These are phyloP conservation scores for Microcebus griseorufus DNA, from an alignment of 2,113 vertebrate species.

Conservation along the genomic window DNA sequence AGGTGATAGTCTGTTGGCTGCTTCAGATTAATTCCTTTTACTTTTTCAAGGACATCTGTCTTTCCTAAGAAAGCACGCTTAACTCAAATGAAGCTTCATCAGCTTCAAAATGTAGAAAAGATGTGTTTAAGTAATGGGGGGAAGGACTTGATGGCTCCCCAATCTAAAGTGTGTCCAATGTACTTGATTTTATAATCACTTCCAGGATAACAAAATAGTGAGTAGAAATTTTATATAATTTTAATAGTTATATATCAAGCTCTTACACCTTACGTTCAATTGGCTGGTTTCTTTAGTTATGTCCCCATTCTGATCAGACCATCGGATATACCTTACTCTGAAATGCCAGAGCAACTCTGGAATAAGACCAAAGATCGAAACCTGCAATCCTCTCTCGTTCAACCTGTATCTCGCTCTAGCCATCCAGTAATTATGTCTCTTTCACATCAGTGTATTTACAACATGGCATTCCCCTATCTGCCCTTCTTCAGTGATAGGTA, in stretches of 20 bases:
- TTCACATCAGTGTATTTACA: background rate
- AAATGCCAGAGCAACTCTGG: background rate
- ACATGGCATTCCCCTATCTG: background rate
- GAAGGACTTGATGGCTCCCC: background rate
- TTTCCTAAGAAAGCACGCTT: background rate
- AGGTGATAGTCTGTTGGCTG: background rate
- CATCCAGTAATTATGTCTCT: background rate
- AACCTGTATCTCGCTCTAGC: background rate
- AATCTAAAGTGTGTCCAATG: background rate
- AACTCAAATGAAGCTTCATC: background rate
- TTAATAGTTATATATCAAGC: background rate
- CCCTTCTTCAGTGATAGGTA: background rate
- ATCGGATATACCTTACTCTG: background rate
- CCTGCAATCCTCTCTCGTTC: too few relatives aligned
- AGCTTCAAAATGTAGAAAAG: background rate
- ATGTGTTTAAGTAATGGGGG: background rate
- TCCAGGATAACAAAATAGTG: background rate
- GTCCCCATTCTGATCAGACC: too few relatives aligned
- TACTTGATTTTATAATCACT: background rate
- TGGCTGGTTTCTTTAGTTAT: background rate
- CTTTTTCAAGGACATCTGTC: background rate
- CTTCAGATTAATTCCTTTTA: background rate
- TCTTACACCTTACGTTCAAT: background rate
- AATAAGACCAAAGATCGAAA: background rate
- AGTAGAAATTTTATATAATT: background rate